A percentile compares a stretch with the other conserved stretches of the same genome.
Conservation (phyloP, 2,888 invertebrate species). For the Aphidius colemani region DNA sequence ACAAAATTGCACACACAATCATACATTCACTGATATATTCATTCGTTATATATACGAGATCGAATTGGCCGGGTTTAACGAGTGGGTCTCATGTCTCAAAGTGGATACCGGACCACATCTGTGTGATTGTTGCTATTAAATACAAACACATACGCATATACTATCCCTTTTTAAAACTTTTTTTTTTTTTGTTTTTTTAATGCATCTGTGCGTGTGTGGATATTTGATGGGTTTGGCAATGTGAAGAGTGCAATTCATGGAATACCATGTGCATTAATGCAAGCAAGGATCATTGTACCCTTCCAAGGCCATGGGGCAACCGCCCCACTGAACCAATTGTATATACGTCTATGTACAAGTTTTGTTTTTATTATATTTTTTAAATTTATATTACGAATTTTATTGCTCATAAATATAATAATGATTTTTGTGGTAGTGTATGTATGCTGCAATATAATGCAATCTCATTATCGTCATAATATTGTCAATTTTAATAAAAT, state of each 20-base stretch:
- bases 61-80: background rate
- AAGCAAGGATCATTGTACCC: constrained; percentile 54
- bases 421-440: constrained; percentile 27
- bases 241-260: constrained; percentile 8
- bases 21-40: background rate
- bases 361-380: constrained; percentile 40
- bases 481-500: no score
- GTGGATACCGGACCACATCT: constrained; percentile 6
- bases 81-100: constrained; percentile 2
- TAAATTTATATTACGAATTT: constrained; percentile 36
- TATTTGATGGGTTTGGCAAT: background rate
- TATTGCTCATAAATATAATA: constrained; percentile 40
- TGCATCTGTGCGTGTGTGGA: background rate
- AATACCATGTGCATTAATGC: constrained; percentile 16
- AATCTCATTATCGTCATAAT: no score
- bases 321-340: constrained; percentile 61
- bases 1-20: constrained; percentile 19
- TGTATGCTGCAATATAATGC: constrained; percentile 23
- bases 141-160: no score
- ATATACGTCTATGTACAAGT: constrained; percentile 43
- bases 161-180: no score
- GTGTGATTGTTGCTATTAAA: no score
- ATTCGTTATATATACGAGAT: background rate
- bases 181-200: background rate
- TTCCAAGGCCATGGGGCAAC: constrained; percentile 57